These are phyloP conservation scores for Caiman crocodilus DNA, from an alignment of 2,797 vertebrate species.

Conservation along the genomic window DNA sequence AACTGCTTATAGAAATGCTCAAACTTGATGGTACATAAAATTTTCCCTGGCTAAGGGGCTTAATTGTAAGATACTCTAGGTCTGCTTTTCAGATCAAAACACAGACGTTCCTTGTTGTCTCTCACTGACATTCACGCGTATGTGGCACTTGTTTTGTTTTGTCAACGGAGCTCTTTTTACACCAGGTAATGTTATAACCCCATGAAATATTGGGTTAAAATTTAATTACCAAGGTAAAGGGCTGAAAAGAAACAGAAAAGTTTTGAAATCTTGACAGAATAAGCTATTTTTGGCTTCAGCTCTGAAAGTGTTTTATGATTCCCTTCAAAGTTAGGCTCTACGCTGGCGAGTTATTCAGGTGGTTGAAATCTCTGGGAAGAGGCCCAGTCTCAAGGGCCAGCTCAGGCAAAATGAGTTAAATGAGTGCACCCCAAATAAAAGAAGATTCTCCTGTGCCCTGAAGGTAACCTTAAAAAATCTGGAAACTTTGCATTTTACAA, in stretches of 20 bases:
- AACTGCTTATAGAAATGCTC: not conserved
- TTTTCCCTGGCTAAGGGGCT: not conserved
- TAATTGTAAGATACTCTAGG: not conserved
- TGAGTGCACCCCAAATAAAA: not conserved
- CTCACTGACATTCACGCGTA: not conserved
- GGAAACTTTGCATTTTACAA: slow-evolving; percentile 38
- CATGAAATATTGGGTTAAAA: not conserved
- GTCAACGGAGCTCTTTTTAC: not conserved
- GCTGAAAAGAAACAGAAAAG: slow-evolving; percentile 1
- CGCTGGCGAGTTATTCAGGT: slow-evolving; percentile 1
- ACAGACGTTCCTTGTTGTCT: not conserved
- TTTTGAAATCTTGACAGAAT: slow-evolving; percentile 25
- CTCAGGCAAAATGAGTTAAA: slow-evolving; percentile 4
- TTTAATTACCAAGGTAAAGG: not conserved
- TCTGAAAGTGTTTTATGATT: slow-evolving; percentile 8
- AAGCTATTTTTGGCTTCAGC: slow-evolving; percentile 34
- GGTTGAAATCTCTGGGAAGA: not conserved
- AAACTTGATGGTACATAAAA: slow-evolving; percentile 2
- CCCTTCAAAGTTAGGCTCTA: slow-evolving; percentile 1
- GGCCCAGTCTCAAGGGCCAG: not conserved
- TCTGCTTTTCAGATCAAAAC: not conserved
- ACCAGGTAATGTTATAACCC: not conserved
- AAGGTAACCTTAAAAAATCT: slow-evolving; percentile 49
- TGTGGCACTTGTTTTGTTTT: not conserved
- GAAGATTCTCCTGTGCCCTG: slow-evolving; percentile 23